phyloP scores from a whole-genome alignment of 2,113 vertebrate genomes.

The Phasianus colchicus region DNA sequence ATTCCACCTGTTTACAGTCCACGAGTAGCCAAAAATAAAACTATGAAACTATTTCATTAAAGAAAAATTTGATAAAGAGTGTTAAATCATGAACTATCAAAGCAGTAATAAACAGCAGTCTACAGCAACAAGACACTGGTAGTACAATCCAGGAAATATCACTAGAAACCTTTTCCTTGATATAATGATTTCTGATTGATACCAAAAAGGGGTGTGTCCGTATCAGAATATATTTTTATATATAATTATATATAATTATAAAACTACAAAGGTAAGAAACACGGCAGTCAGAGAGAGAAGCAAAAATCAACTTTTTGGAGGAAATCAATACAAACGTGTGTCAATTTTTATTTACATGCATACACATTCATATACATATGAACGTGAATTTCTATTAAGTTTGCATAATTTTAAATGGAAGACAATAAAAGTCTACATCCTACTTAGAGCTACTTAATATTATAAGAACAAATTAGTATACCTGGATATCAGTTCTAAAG shows the following conservation, averaged over 20 bases:
- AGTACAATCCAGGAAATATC: conserved; percentile 42
- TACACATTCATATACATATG: neutral
- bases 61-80: neutral
- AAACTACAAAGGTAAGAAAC: neutral
- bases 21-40: neutral
- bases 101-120: conserved; percentile 36
- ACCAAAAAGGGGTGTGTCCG: neutral
- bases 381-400: neutral
- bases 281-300: neutral
- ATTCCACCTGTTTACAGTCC: neutral
- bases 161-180: neutral
- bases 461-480: neutral
- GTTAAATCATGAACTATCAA: conserved; percentile 17
- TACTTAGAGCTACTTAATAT: neutral
- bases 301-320: neutral
- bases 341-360: neutral
- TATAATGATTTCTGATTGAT: neutral
- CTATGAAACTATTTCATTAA: neutral
- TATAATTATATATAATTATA: neutral
- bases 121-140: conserved; percentile 46
- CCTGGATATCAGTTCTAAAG: neutral
- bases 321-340: neutral
- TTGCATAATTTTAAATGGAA: neutral
- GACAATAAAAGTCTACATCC: neutral
- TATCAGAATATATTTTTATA: neutral